Evolutionary conservation across 2,888 invertebrate genomes (phyloP), one percentile per base, ranked within the genome.

Genomic region (Agapostemon virescens): DNA sequence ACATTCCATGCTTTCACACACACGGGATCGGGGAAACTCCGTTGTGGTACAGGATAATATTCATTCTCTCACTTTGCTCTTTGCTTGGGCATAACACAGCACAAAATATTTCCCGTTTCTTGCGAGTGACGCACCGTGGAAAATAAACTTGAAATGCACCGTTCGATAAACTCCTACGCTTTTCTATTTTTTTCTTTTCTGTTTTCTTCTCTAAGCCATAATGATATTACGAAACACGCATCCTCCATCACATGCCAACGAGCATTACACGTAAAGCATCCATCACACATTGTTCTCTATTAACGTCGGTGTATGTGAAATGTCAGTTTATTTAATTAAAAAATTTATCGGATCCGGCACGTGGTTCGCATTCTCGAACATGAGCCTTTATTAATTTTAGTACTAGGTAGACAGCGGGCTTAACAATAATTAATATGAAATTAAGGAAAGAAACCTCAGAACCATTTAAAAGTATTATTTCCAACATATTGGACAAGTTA

Each of bases 1-100:
- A 80, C 71, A 69, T 77, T 72, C 79, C 70, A 63, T 69, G 42
- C 81, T 75, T 72, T 75, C 74, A 72, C 74, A n/a, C 74, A n/a
- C 49, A 74, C 81, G 17, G 45, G 45, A 71, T 45, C n/a, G 49
- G 69, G 30, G 69, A 69, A 55, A 72, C 58, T 69, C 58, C 68
- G 42, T 49, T n/a, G 23, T 69, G 30, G 30, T 26, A 30, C 45
- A 17, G n/a, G 26, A 5, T 55, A 55, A 42, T 58, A 68, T 33
- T 49, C 11, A 49, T 49, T 49, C 49, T 40, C 17, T 58, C n/a
- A 23, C 13, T 33, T 33, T 30, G 26, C 13, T 20, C 45, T 69
- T 55, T 55, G 6, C 20, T 52, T 38, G 30, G 17, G 49, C 63
- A 45, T 20, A n/a, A 71, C 20, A 79, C 74, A 55, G 74, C 71